A percentile compares a stretch with the other conserved stretches of the same genome.
Evolutionary conservation across 2,888 invertebrate genomes (phyloP).

Genomic region (Polia nebulosa): DNA sequence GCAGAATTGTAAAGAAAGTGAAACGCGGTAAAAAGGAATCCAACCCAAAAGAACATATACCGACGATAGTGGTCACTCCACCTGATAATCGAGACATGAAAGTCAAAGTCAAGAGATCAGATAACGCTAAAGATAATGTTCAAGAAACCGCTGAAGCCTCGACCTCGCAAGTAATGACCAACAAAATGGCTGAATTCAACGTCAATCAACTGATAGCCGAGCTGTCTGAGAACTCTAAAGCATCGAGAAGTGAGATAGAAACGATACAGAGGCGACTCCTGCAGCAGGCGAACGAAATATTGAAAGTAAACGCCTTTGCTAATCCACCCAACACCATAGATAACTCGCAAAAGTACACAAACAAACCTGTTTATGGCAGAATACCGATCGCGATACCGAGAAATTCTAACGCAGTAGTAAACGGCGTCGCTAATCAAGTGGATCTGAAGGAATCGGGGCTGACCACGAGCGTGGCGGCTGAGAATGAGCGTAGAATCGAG

Average conservation of each 20-base stretch:
- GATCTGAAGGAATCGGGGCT: slow-evolving; percentile 71
- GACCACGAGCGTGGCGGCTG: slow-evolving; percentile 64
- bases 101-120: slow-evolving; percentile 77
- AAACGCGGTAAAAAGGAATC: slow-evolving; percentile 92
- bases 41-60: slow-evolving; percentile 74
- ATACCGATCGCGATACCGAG: slow-evolving; percentile 78
- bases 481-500: slow-evolving; percentile 72
- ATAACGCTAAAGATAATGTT: slow-evolving; percentile 69
- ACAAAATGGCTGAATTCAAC: slow-evolving; percentile 83
- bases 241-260: slow-evolving; percentile 86
- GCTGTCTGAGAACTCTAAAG: slow-evolving; percentile 85
- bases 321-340: slow-evolving; percentile 83
- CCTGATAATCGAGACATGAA: slow-evolving; percentile 83
- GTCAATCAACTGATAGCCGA: slow-evolving; percentile 87
- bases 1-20: slow-evolving; percentile 93
- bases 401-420: slow-evolving; percentile 71
- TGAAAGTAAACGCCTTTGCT: slow-evolving; percentile 87
- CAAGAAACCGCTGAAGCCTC: slow-evolving; percentile 64
- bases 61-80: slow-evolving; percentile 83
- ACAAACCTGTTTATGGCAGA: slow-evolving; percentile 81
- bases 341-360: slow-evolving; percentile 81
- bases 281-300: slow-evolving; percentile 87
- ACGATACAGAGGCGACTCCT: slow-evolving; percentile 85
- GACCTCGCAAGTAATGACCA: slow-evolving; percentile 66
- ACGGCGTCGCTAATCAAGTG: slow-evolving; percentile 69